A percentile compares a stretch with the other conserved stretches of the same genome.
phyloP scores from a whole-genome alignment of 2,888 invertebrate genomes.

The Baronia brevicornis region DNA sequence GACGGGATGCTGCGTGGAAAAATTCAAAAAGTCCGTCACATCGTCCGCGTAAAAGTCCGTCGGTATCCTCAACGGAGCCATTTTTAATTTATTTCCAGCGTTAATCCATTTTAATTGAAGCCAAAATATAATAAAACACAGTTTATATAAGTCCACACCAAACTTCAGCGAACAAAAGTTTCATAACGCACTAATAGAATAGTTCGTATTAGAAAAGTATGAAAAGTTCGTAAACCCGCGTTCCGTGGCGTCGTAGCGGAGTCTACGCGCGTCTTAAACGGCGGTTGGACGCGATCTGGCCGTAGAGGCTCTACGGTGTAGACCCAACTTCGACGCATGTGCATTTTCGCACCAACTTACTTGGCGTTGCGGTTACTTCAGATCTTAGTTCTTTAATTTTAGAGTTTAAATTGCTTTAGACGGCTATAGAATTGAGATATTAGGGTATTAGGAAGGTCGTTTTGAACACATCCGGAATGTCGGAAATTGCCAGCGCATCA shows the following conservation, averaged over 20 bases:
- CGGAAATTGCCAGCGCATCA: constrained; percentile 14
- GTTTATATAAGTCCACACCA: constrained; percentile 25
- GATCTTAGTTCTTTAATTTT: constrained; percentile 23
- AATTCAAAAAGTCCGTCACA: constrained; percentile 45
- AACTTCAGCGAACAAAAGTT: constrained; percentile 31
- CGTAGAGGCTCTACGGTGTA: constrained; percentile 47
- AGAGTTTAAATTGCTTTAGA: constrained; percentile 23
- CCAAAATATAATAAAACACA: constrained; percentile 24
- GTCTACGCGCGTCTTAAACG: constrained; percentile 46
- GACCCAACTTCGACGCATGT: constrained; percentile 59
- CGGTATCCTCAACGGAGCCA: constrained; percentile 57
- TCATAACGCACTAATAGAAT: constrained; percentile 29
- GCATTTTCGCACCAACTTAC: constrained; percentile 39
- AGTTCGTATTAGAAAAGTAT: constrained; percentile 52
- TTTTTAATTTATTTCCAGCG: constrained; percentile 25
- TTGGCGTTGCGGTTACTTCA: constrained; percentile 21
- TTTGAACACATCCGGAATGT: constrained; percentile 40
- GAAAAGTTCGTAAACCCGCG: constrained; percentile 52
- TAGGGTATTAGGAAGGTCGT: constrained; percentile 40
- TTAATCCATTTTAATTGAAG: constrained; percentile 25
- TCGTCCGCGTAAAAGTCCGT: constrained; percentile 43
- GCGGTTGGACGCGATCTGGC: constrained; percentile 63
- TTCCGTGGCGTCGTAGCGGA: constrained; percentile 43
- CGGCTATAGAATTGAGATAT: constrained; percentile 4
- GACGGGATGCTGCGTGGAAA: constrained; percentile 45